These are phyloP conservation scores for Stenotaenia linearis DNA, from an alignment of 2,888 invertebrate genomes.

Conservation along the genomic window DNA sequence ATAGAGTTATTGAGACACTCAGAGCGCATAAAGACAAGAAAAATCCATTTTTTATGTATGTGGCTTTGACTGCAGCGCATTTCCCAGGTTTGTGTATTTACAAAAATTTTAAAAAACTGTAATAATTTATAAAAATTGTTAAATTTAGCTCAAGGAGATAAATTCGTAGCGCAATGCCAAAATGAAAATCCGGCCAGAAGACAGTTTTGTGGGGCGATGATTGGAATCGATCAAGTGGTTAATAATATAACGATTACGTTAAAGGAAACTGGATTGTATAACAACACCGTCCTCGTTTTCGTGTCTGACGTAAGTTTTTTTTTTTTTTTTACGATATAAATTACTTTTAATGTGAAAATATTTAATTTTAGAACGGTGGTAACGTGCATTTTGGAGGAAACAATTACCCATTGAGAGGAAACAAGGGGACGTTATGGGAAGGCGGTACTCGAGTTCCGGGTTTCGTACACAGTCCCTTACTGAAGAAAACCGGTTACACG, in stretches of 20 bases:
- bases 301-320: not conserved
- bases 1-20: not conserved
- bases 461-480: conserved; percentile 45
- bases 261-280: not conserved
- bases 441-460: conserved; percentile 48
- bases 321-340: not conserved
- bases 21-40: not conserved
- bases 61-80: not conserved
- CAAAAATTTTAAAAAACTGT: not conserved
- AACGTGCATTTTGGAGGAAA: conserved; percentile 37
- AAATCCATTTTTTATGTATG: not conserved
- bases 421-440: conserved; percentile 49
- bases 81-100: not conserved
- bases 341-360: not conserved
- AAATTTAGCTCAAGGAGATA: not conserved
- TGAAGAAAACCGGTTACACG: conserved; percentile 27
- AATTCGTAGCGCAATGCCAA: not conserved
- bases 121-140: too few relatives aligned
- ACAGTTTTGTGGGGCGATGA: conserved; percentile 1
- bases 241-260: not conserved
- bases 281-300: not conserved
- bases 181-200: not conserved
- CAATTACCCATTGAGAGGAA: conserved; percentile 49
- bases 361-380: not conserved
- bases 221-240: not conserved